Evolutionary conservation across 2,797 vertebrate genomes (phyloP).

Genomic region (Ispidina lecontei): DNA sequence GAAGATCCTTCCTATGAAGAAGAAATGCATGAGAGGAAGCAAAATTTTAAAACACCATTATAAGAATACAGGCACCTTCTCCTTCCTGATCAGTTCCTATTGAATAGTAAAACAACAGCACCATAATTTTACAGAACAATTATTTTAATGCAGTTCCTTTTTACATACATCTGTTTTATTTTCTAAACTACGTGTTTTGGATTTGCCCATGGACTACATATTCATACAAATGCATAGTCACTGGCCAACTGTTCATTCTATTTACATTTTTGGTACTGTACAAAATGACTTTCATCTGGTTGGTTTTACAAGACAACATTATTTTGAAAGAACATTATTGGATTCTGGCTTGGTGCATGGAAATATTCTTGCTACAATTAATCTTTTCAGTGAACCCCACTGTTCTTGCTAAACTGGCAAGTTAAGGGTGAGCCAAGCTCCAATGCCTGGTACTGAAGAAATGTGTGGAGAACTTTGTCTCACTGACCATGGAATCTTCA

Average conservation of each 20-base stretch:
- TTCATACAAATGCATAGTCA: background rate
- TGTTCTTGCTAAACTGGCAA: background rate
- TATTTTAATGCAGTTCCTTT: background rate
- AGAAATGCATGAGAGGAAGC: background rate
- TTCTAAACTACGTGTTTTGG: slow-evolving; percentile 35
- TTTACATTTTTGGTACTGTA: slow-evolving; percentile 52
- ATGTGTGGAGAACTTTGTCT: background rate
- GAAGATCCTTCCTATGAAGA: background rate
- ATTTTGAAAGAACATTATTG: slow-evolving; percentile 35
- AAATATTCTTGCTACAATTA: slow-evolving; percentile 33
- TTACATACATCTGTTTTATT: slow-evolving; percentile 19
- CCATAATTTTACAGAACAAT: background rate
- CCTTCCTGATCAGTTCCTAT: background rate
- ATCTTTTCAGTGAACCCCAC: background rate
- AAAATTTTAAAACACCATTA: background rate
- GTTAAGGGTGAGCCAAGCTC: background rate
- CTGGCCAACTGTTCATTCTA: slow-evolving; percentile 23
- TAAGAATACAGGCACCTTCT: background rate
- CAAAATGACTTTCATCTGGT: slow-evolving; percentile 57
- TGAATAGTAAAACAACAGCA: background rate
- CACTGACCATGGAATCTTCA: background rate
- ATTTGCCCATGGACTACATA: background rate
- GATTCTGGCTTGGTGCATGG: slow-evolving; percentile 20
- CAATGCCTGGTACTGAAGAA: background rate
- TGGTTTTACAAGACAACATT: slow-evolving; percentile 51